Evolutionary conservation across 2,113 vertebrate species (phyloP).

Genomic region (Malurus alboscapulatus): DNA sequence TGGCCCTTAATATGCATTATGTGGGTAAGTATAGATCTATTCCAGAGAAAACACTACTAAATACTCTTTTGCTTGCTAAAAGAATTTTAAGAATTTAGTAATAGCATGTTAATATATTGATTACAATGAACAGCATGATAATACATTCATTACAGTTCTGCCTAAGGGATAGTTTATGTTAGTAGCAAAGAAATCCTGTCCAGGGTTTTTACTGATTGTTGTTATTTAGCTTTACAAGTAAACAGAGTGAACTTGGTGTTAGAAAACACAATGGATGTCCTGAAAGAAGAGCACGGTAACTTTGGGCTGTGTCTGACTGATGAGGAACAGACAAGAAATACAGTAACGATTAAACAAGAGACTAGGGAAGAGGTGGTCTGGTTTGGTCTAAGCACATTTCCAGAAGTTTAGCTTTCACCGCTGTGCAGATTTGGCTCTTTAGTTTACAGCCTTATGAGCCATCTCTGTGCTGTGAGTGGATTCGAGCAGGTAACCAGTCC

Average conservation of each 20-base stretch:
- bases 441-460: not conserved
- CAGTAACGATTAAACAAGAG: not conserved
- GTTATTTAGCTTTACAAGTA: not conserved
- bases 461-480: not conserved
- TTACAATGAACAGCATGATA: not conserved
- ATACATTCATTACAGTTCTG: not conserved
- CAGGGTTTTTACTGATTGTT: not conserved
- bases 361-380: not conserved
- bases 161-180: not conserved
- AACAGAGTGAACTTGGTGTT: not conserved
- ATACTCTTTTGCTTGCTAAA: not conserved
- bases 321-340: not conserved
- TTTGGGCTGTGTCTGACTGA: not conserved
- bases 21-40: constrained; percentile 82
- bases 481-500: not conserved
- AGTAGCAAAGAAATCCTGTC: not conserved
- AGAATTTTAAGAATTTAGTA: not conserved
- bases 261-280: not conserved
- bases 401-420: not conserved
- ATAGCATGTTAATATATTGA: not conserved
- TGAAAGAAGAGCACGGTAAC: not conserved
- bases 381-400: not conserved
- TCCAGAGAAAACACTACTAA: not conserved
- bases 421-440: not conserved
- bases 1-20: constrained; percentile 98